phyloP scores from a whole-genome alignment of 2,797 vertebrate genomes.

The Scarus forsteni region DNA sequence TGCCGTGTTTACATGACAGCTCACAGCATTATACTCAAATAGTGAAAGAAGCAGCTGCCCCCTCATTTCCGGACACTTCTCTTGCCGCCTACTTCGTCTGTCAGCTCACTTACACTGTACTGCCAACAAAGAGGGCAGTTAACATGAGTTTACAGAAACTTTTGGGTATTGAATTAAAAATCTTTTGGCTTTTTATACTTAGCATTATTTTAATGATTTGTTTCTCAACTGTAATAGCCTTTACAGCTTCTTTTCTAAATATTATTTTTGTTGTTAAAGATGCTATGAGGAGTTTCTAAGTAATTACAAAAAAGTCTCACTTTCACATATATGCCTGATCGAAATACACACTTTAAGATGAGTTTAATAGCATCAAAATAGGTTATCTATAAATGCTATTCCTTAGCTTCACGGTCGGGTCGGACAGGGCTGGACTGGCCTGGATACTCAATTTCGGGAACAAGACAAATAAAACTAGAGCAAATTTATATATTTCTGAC shows the following conservation, averaged over 20 bases:
- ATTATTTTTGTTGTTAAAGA: background rate
- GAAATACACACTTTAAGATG: too few relatives aligned
- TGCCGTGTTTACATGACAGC: slow-evolving; percentile 4
- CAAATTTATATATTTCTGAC: too few relatives aligned
- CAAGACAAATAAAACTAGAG: too few relatives aligned
- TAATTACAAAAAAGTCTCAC: too few relatives aligned
- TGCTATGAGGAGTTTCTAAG: too few relatives aligned
- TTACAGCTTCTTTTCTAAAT: background rate
- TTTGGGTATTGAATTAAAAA: background rate
- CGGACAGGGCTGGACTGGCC: too few relatives aligned
- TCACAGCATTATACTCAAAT: slow-evolving; percentile 1
- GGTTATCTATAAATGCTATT: too few relatives aligned
- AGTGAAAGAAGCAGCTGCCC: background rate
- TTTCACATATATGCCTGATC: too few relatives aligned
- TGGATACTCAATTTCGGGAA: too few relatives aligned
- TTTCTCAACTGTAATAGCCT: background rate
- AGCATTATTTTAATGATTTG: too few relatives aligned
- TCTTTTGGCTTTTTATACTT: background rate
- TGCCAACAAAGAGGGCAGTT: background rate
- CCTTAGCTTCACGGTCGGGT: too few relatives aligned
- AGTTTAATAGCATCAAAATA: too few relatives aligned
- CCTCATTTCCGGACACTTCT: background rate
- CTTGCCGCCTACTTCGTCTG: background rate
- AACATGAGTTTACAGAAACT: background rate
- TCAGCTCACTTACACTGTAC: background rate